Percentiles rank a stretch among this genome's conserved stretches.
Evolutionary conservation across 2,113 vertebrate species (phyloP).

Genomic region (Acanthochromis polyacanthus): DNA sequence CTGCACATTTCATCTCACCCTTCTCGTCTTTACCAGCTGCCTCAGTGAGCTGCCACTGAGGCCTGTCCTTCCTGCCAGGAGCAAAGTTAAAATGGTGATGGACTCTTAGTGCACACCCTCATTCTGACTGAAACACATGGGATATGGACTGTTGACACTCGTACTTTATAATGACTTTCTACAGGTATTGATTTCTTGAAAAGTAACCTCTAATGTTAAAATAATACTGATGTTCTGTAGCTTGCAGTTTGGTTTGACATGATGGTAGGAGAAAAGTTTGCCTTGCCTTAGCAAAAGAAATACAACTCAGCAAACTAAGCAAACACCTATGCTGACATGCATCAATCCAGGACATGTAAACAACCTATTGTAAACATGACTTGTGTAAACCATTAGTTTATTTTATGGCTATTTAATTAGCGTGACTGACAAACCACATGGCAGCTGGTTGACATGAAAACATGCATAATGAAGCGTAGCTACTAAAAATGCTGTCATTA

Average conservation of each 20-base stretch:
- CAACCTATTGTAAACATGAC: too few species aligned
- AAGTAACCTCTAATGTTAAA: background rate
- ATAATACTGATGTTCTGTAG: background rate
- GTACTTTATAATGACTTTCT: slow-evolving; percentile 5
- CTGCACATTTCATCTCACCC: slow-evolving; percentile 61
- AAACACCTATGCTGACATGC: too few species aligned
- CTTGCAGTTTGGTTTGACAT: background rate
- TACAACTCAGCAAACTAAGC: too few species aligned
- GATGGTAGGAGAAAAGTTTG: too few species aligned
- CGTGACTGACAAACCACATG: background rate
- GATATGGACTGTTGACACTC: slow-evolving; percentile 24
- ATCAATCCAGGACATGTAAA: too few species aligned
- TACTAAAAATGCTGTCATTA: background rate
- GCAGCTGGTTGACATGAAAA: background rate
- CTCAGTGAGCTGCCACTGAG: slow-evolving; percentile 55
- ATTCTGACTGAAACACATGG: slow-evolving; percentile 28
- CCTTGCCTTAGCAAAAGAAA: too few species aligned
- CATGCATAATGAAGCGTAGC: background rate
- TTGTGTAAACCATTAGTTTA: background rate
- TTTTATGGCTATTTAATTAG: background rate
- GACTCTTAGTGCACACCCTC: slow-evolving; percentile 38
- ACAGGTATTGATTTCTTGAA: background rate
- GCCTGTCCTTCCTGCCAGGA: slow-evolving; percentile 41
- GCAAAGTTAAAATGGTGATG: slow-evolving; percentile 50
- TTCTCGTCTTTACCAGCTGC: slow-evolving; percentile 64